phyloP scores from a whole-genome alignment of 1,140 invertebrate genomes.

The Planococcus citri region DNA sequence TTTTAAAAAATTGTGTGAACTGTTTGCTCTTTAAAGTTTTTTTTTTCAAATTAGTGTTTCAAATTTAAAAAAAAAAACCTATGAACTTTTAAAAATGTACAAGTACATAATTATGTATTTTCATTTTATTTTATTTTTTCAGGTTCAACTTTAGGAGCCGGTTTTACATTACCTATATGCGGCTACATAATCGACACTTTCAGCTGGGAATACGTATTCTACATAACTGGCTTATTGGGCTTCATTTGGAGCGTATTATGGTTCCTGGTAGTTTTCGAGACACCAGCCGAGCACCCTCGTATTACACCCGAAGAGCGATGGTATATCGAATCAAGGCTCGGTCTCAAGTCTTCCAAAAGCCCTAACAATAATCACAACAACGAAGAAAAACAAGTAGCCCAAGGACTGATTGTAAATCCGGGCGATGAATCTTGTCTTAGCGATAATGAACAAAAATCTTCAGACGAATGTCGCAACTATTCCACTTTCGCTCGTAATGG shows the following conservation, averaged over 20 bases:
- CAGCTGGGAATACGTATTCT: constrained; percentile 76
- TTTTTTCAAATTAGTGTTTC: too few species aligned
- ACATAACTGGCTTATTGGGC: constrained; percentile 62
- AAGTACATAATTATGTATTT: too few species aligned
- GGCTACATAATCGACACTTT: constrained; percentile 62
- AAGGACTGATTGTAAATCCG: neutral
- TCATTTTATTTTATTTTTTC: constrained; percentile 29
- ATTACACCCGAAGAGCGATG: constrained; percentile 63
- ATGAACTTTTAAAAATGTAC: too few species aligned
- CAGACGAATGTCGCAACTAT: neutral
- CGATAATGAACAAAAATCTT: neutral
- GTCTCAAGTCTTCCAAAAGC: neutral
- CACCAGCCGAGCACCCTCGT: constrained; percentile 69
- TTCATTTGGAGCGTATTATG: constrained; percentile 71
- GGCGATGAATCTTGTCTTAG: neutral
- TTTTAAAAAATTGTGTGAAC: too few species aligned
- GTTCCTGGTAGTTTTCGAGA: constrained; percentile 74
- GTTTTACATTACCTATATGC: constrained; percentile 66
- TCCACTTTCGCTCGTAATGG: neutral
- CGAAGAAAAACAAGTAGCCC: neutral
- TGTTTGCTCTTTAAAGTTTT: too few species aligned
- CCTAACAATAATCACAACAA: neutral
- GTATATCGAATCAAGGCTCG: constrained; percentile 62
- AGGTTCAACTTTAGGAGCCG: constrained; percentile 70
- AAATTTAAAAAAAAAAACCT: too few species aligned